Percentiles rank a stretch among this genome's conserved stretches.
Evolutionary conservation across 2,797 vertebrate species (phyloP).

Genomic region (Lates japonicus): DNA sequence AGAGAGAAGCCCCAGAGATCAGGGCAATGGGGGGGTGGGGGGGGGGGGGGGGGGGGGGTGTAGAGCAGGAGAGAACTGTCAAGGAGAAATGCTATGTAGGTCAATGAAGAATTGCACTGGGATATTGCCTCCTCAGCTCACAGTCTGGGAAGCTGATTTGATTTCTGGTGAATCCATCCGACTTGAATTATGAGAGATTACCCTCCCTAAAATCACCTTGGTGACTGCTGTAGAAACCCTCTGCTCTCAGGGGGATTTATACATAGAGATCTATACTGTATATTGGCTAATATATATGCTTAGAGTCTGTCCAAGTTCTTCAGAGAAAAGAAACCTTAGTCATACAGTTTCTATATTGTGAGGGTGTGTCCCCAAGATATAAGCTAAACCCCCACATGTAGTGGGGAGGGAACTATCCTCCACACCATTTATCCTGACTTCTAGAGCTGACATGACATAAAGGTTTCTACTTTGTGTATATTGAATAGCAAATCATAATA

Average conservation of each 20-base stretch:
- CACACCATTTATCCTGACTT: neutral
- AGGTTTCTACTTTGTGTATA: neutral
- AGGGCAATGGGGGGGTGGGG: conserved; percentile 51
- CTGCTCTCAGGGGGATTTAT: conserved; percentile 50
- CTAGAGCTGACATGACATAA: neutral
- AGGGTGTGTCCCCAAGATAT: conserved; percentile 24
- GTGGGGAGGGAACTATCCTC: neutral
- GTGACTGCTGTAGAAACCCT: conserved; percentile 60
- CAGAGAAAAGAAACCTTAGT: conserved; percentile 20
- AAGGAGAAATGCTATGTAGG: conserved; percentile 84
- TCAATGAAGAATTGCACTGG: conserved; percentile 84
- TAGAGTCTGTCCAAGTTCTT: conserved; percentile 40
- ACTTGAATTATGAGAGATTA: conserved; percentile 85
- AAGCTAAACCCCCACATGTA: neutral
- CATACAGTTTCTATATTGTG: neutral
- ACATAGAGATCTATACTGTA: conserved; percentile 19
- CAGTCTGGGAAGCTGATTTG: conserved; percentile 83
- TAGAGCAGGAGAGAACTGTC: conserved; percentile 70
- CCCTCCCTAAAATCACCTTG: conserved; percentile 79
- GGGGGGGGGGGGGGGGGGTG: conserved; percentile 32
- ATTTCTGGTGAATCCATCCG: conserved; percentile 82
- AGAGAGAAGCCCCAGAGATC: conserved; percentile 71
- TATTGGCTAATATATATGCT: conserved; percentile 47
- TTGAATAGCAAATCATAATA: neutral
- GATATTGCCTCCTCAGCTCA: conserved; percentile 84